phyloP scores from a whole-genome alignment of 2,113 vertebrate species.

The Mastomys natalensis region DNA sequence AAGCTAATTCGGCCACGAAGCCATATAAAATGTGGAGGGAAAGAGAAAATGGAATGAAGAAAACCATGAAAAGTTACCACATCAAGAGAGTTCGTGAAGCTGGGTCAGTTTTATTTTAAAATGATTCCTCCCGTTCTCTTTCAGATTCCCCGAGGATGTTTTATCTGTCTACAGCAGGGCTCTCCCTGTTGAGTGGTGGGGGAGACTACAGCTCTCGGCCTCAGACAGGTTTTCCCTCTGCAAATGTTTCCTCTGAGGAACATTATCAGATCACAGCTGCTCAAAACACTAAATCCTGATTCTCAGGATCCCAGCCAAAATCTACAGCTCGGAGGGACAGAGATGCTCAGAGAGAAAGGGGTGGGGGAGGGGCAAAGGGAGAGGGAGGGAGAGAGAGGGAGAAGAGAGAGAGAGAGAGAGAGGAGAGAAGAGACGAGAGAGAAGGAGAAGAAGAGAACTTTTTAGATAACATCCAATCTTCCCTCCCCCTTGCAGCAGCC shows the following conservation, averaged over 20 bases:
- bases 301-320: constrained; percentile 83
- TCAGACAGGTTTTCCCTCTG: constrained; percentile 79
- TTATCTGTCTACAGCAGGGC: constrained; percentile 70
- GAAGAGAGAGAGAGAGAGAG: no score
- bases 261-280: constrained; percentile 86
- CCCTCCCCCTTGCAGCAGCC: constrained; percentile 70
- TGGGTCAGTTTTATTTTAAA: not conserved
- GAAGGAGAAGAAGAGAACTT: not conserved
- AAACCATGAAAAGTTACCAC: constrained; percentile 22
- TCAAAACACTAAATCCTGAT: constrained; percentile 85
- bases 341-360: constrained; percentile 65
- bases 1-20: not conserved
- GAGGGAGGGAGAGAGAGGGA: not conserved
- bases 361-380: no score
- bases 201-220: constrained; percentile 74
- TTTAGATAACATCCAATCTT: constrained; percentile 84
- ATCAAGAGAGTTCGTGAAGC: not conserved
- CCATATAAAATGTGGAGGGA: not conserved
- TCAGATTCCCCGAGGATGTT: constrained; percentile 64
- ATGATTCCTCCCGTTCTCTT: not conserved
- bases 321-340: constrained; percentile 82
- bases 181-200: constrained; percentile 56
- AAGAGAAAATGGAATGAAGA: not conserved
- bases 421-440: not conserved
- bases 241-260: constrained; percentile 84